Base-by-base conservation (phyloP, 2,888 invertebrate genomes). In the Myopa testacea region DNA sequence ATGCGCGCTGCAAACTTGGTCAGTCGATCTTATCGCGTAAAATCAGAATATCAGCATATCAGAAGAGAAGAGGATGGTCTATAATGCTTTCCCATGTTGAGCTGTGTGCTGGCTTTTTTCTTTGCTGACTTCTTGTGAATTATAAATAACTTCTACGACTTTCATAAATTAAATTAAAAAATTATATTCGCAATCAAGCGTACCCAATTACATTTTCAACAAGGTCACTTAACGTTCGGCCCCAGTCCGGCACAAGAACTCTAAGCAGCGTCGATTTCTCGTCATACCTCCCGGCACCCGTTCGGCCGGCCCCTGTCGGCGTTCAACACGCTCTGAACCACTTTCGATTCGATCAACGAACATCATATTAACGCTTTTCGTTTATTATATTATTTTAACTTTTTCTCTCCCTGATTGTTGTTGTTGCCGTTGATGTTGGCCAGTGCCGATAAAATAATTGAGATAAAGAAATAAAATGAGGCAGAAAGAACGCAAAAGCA, bases 371-470 rank as follows among this genome's bases (percentile, higher is more conserved):
- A 77, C 77, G 77, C 77, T 77, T 78, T 77, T 77, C 72, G 73
- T 77, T 77, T 77, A 77, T 77, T 77, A 77, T 73, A 77, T 77
- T 73, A 77, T 77, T 77, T 68, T 68, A 37, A 38, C 10, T 58
- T 58, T 40, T 50, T 26, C 19, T 52, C n/a, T 38, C 34, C 38
- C 58, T n/a, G n/a, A 4, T 34, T 10, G 7, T 52, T 38, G 34
- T n/a, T 45, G 34, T 50, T 71, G 63, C 14, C 7, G 40, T 69
- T 77, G 19, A 52, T 62, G 58, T 60, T 60, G 75, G 60, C 68
- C 16, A 55, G 16, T 14, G 70, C 37, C 82, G 87, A 86, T 86
- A 85, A 87, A 85, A 84, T 84, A 86, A 85, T 86, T 85, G 85
- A 87, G 87, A 86, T 86, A 87, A 86, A 82, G 82, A 82, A 83